A percentile compares a stretch with the other conserved stretches of the same genome.
Conservation (phyloP, 2,113 vertebrate genomes). For the Gila orcuttii region DNA sequence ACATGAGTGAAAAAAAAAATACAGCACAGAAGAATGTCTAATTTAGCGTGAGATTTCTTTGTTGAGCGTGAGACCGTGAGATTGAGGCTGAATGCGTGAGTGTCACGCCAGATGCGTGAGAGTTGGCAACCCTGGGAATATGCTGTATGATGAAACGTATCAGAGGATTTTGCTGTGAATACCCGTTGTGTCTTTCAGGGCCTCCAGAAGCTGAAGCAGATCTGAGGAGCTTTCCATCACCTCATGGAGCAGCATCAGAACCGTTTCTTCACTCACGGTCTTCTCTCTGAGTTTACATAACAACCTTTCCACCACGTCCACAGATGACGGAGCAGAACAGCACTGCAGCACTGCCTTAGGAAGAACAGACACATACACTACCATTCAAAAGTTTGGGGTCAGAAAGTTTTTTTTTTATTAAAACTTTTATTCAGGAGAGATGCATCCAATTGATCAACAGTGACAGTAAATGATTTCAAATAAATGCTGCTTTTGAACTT, state of each 20-base stretch:
- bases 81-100: too few relatives aligned
- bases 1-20: too few relatives aligned
- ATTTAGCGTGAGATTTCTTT: too few relatives aligned
- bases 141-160: too few relatives aligned
- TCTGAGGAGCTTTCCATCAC: conserved; percentile 66
- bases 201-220: conserved; percentile 72
- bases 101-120: too few relatives aligned
- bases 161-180: background rate
- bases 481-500: background rate
- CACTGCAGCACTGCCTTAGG: conserved; percentile 79
- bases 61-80: too few relatives aligned
- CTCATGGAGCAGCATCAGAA: conserved; percentile 75
- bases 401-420: background rate
- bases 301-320: conserved; percentile 69
- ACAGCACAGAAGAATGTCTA: too few relatives aligned
- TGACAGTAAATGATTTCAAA: background rate
- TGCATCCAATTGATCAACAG: background rate
- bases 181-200: conserved; percentile 46
- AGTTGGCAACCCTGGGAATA: too few relatives aligned
- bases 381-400: background rate
- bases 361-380: background rate
- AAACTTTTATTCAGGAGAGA: background rate
- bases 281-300: conserved; percentile 73
- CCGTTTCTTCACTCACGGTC: conserved; percentile 68
- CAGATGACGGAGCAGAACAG: conserved; percentile 72